Evolutionary conservation across 1,140 invertebrate species (phyloP).

Genomic region (Andrena cerasifolii): DNA sequence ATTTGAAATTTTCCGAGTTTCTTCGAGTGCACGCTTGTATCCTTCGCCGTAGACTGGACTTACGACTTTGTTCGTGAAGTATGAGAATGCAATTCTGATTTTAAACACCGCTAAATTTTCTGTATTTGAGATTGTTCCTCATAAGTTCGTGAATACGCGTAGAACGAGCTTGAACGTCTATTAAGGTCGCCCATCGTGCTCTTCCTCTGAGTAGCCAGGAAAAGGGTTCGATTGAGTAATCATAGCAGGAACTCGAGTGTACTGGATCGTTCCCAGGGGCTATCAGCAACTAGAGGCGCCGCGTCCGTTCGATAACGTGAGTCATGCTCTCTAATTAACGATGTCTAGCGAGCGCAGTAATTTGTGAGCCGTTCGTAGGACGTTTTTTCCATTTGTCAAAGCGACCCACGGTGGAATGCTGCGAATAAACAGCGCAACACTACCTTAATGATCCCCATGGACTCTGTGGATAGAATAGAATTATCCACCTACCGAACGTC

Average conservation of each 20-base stretch:
- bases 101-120: no score
- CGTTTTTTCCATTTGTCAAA: conserved; percentile 45
- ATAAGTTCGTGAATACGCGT: no score
- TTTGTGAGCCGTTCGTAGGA: conserved; percentile 55
- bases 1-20: not conserved
- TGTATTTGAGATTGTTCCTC: no score
- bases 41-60: no score
- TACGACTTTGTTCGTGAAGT: no score
- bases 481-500: conserved; percentile 13
- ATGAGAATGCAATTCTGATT: no score
- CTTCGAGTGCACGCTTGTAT: no score
- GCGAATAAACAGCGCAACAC: conserved; percentile 6
- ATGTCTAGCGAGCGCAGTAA: conserved; percentile 50
- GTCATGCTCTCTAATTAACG: conserved; percentile 65
- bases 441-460: not conserved
- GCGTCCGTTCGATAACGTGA: conserved; percentile 51
- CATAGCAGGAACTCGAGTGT: conserved; percentile 21
- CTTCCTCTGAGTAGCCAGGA: not conserved
- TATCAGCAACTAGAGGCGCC: conserved; percentile 45
- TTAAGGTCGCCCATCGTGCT: conserved; percentile 16
- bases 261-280: conserved; percentile 36
- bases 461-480: not conserved
- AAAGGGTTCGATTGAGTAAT: conserved; percentile 35
- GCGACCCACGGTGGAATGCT: conserved; percentile 13
- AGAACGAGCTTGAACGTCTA: conserved; percentile 9